These are phyloP conservation scores for Trigoniulus corallinus DNA, from an alignment of 1,140 invertebrate genomes.

Conservation along the genomic window DNA sequence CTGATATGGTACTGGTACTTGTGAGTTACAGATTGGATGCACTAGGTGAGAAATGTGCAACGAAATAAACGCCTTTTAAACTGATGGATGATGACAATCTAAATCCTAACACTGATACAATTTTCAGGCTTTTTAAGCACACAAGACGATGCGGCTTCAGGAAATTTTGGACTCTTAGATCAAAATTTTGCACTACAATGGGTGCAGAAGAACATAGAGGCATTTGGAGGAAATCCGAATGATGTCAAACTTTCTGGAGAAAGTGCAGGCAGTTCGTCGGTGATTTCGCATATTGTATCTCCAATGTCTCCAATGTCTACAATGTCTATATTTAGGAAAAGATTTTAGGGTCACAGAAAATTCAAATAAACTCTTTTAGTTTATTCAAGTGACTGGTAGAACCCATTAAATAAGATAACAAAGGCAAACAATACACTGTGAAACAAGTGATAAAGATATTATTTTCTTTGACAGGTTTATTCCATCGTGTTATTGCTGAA, in stretches of 20 bases:
- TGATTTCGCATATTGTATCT: background rate
- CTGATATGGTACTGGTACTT: conserved; percentile 35
- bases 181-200: conserved; percentile 17
- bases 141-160: conserved; percentile 1
- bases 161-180: conserved; percentile 20
- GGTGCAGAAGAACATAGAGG: conserved; percentile 19
- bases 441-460: too few relatives aligned
- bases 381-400: too few relatives aligned
- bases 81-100: background rate
- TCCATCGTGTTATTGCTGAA: background rate
- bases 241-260: conserved; percentile 1
- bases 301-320: background rate
- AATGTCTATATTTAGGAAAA: background rate
- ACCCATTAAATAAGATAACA: too few relatives aligned
- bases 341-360: background rate
- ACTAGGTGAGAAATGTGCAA: conserved; percentile 24
- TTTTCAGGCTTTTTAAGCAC: conserved; percentile 3
- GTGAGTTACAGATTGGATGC: conserved; percentile 41
- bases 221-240: conserved; percentile 17
- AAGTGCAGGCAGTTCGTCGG: background rate
- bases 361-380: too few relatives aligned
- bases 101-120: background rate
- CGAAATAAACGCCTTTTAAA: too few relatives aligned
- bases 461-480: too few relatives aligned
- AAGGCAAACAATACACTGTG: too few relatives aligned